A percentile compares a stretch with the other conserved stretches of the same genome.
These are phyloP conservation scores for Leptinotarsa rubiginosa DNA, from an alignment of 2,888 invertebrate species.

Conservation along the genomic window DNA sequence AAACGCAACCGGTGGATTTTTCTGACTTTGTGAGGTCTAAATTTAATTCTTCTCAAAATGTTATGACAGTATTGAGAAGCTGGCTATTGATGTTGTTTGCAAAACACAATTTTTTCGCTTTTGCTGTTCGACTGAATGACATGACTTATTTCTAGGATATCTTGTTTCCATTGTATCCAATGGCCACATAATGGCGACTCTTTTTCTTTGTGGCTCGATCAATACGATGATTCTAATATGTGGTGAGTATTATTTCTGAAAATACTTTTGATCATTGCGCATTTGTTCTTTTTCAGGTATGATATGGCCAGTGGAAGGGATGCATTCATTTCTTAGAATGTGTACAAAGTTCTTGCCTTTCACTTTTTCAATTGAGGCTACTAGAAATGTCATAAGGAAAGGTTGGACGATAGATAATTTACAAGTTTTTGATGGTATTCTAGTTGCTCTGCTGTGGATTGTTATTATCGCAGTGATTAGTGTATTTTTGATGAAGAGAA, in stretches of 20 bases:
- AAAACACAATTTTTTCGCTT: no score
- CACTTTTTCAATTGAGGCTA: constrained; percentile 81
- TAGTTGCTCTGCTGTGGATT: constrained; percentile 75
- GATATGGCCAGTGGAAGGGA: constrained; percentile 79
- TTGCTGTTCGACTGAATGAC: no score
- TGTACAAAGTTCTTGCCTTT: constrained; percentile 71
- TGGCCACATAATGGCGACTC: constrained; percentile 84
- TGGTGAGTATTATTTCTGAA: constrained; percentile 32
- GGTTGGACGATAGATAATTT: constrained; percentile 77
- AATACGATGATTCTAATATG: constrained; percentile 79
- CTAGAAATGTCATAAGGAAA: constrained; percentile 81
- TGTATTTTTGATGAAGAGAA: constrained; percentile 56
- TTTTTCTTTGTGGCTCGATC: constrained; percentile 88
- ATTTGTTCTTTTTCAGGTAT: constrained; percentile 67
- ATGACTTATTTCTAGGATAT: constrained; percentile 71
- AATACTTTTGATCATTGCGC: no score
- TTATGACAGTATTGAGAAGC: no score
- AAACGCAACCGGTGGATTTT: no score
- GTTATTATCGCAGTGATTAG: constrained; percentile 54
- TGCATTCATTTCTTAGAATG: constrained; percentile 65
- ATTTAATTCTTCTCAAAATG: no score
- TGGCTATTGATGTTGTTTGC: no score
- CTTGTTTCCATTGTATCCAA: constrained; percentile 83
- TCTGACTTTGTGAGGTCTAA: no score
- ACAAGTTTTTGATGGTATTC: constrained; percentile 80